Evolutionary conservation across 2,888 invertebrate species (phyloP), one percentile per base, ranked within the genome.

Genomic region (Gandaritis pyraliata): DNA sequence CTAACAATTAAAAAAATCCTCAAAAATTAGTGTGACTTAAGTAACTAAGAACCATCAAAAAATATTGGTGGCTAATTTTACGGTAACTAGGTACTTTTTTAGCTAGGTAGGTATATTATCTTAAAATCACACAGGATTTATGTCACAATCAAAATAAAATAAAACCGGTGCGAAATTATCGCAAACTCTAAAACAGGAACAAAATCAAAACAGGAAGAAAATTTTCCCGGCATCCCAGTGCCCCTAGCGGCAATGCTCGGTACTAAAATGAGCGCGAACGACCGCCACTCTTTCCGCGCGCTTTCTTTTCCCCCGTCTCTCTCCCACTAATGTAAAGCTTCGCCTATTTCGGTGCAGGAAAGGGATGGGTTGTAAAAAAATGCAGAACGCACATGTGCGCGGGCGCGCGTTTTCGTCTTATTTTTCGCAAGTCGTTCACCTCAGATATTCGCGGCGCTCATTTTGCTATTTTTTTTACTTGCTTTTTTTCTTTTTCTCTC

Each of bases 341-440:
- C 66, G 66, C 80, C 83, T 77, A 86, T 90, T 90, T 89, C 78
- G 88, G 86, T 80, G 85, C 81, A 74, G 77, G 89, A 90, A 71
- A 74, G 84, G 79, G 91, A 90, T 66, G 70, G 83, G 68, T 71
- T 71, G 72, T 86, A 88, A 91, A 91, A 92, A 91, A 90, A 88
- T 85, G 85, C 81, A 77, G 85, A 84, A 88, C 88, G 87, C 90
- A 90, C 89, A 90, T 90, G 90, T 91, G 92, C 89, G 84, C 86
- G 80, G 71, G 86, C 81, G 85, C 77, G 74, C 72, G 79, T 83
- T 80, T 88, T 90, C 85, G 88, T 88, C 83, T 90, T 91, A 83
- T 89, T 91, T 90, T 92, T 92, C 84, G 89, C 85, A 82, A 89
- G 86, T 90, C 90, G 82, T 90, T 91, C 80, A 78, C 88, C 90